These are phyloP conservation scores for Cephus runcator DNA, from an alignment of 2,888 invertebrate species.

Conservation along the genomic window DNA sequence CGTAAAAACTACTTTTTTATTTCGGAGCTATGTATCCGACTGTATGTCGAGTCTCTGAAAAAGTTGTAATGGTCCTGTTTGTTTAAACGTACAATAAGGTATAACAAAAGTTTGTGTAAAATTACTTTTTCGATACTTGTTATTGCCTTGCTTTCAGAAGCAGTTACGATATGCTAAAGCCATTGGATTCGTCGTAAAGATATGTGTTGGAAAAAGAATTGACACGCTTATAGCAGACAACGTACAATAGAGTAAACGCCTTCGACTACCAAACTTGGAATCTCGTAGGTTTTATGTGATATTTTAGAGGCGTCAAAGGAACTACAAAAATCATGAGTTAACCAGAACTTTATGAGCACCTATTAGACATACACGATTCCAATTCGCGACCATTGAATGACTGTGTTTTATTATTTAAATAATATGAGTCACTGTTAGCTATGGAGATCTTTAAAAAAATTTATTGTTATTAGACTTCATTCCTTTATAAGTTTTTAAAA, in stretches of 20 bases:
- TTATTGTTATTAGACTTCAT: background rate
- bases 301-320: background rate
- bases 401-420: background rate
- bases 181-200: background rate
- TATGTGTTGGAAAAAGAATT: background rate
- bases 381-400: background rate
- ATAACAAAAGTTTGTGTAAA: background rate
- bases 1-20: background rate
- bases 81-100: background rate
- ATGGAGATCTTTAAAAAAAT: background rate
- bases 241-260: background rate
- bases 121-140: background rate
- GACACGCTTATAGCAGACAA: background rate
- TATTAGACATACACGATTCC: background rate
- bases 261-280: background rate
- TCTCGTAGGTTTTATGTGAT: background rate
- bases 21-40: background rate
- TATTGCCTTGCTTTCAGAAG: background rate
- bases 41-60: background rate
- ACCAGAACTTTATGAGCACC: background rate
- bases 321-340: background rate
- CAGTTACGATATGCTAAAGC: background rate
- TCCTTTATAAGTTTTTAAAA: background rate
- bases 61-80: background rate
- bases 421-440: background rate